Percentiles rank a stretch among this genome's conserved stretches.
Conservation (phyloP, 2,888 invertebrate species). For the Lysandra bellargus region DNA sequence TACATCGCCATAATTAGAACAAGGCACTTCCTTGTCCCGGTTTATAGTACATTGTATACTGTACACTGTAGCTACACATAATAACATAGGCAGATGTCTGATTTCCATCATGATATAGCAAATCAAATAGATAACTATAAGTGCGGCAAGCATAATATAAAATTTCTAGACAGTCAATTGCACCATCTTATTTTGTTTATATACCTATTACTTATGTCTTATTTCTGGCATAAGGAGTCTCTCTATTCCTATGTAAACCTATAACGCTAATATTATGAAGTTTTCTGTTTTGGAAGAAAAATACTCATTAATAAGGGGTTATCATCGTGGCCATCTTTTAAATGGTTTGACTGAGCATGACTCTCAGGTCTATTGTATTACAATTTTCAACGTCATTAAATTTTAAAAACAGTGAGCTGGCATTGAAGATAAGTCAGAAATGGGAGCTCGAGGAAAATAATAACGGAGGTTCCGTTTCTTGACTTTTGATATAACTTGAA, state of each 20-base stretch:
- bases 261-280: background rate
- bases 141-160: too few species aligned
- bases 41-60: background rate
- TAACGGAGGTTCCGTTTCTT: background rate
- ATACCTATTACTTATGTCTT: too few species aligned
- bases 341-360: constrained; percentile 6
- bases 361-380: background rate
- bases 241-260: too few species aligned
- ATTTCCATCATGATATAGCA: background rate
- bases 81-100: background rate
- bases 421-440: background rate
- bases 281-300: background rate
- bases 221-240: too few species aligned
- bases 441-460: background rate
- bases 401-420: background rate
- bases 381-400: background rate
- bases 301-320: background rate
- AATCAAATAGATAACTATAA: too few species aligned
- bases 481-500: too few species aligned
- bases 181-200: too few species aligned
- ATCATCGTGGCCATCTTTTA: background rate
- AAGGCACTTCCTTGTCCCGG: background rate
- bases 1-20: constrained; percentile 1
- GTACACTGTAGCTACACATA: background rate
- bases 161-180: too few species aligned